Evolutionary conservation across 2,797 vertebrate genomes (phyloP).

Genomic region (Calcarius lapponicus): DNA sequence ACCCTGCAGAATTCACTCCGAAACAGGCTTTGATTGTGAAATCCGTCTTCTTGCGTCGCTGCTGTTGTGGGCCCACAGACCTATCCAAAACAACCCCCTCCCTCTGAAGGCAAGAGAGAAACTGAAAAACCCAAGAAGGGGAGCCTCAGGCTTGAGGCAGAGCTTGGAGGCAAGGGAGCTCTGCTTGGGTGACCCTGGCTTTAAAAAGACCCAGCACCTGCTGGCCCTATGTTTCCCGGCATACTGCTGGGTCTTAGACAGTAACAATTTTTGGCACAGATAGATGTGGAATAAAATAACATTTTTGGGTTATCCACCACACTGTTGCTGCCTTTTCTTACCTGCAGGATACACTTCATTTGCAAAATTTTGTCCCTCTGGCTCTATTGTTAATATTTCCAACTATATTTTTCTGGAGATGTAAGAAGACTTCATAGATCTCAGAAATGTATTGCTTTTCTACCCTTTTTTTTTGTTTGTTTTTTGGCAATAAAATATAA

Average conservation of each 20-base stretch:
- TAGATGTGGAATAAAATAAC: not conserved
- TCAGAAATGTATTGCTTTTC: not conserved
- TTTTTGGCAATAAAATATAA: not conserved
- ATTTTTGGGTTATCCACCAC: too few relatives aligned
- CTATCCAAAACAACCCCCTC: accelerated
- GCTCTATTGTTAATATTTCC: not conserved
- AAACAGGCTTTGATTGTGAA: not conserved
- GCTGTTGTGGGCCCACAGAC: not conserved
- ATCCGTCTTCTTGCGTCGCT: not conserved
- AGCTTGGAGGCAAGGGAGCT: not conserved
- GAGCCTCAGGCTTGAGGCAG: not conserved
- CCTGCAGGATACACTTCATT: not conserved
- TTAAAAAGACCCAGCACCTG: not conserved
- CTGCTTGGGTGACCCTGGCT: not conserved
- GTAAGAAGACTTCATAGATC: not conserved
- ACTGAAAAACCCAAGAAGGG: accelerated
- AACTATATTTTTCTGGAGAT: not conserved
- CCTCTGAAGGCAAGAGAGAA: not conserved
- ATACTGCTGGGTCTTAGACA: not conserved
- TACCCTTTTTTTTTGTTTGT: not conserved
- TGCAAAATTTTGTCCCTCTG: not conserved
- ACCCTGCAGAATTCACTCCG: not conserved
- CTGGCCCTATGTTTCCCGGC: accelerated
- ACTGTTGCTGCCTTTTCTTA: not conserved
- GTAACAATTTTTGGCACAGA: not conserved